Percentiles rank a stretch among this genome's conserved stretches.
Conservation (phyloP, 2,797 vertebrate genomes). For the Allobates femoralis region DNA sequence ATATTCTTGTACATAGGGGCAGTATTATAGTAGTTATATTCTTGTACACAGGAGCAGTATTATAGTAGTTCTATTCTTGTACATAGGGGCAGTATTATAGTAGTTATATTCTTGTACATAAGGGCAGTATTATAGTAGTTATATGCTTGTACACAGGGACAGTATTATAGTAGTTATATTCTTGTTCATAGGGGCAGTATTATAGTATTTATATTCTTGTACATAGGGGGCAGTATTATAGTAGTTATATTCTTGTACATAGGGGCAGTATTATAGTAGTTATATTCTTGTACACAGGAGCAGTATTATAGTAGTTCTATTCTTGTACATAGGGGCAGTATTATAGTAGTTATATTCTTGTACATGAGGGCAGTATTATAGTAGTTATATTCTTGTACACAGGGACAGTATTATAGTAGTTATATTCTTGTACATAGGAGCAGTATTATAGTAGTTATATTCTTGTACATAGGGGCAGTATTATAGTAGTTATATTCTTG, state of each 20-base stretch:
- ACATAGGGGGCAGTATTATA: too few species aligned
- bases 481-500: conserved; percentile 18
- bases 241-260: conserved; percentile 1
- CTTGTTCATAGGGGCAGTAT: not conserved
- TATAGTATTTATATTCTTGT: too few species aligned
- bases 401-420: conserved; percentile 1
- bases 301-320: conserved; percentile 25
- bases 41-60: not conserved
- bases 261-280: conserved; percentile 7
- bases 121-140: conserved; percentile 1
- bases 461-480: conserved; percentile 4
- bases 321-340: too few species aligned
- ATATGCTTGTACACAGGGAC: not conserved
- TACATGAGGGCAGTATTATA: not conserved
- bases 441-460: conserved; percentile 14
- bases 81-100: not conserved
- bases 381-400: conserved; percentile 12
- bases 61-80: conserved; percentile 21
- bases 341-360: conserved; percentile 4
- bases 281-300: not conserved
- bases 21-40: not conserved
- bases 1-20: too few species aligned
- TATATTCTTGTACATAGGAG: conserved; percentile 4
- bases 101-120: too few species aligned
- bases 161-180: conserved; percentile 22